Percentiles rank a stretch among this genome's conserved stretches.
phyloP scores from a whole-genome alignment of 1,140 invertebrate species.

The Bombus waltoni region DNA sequence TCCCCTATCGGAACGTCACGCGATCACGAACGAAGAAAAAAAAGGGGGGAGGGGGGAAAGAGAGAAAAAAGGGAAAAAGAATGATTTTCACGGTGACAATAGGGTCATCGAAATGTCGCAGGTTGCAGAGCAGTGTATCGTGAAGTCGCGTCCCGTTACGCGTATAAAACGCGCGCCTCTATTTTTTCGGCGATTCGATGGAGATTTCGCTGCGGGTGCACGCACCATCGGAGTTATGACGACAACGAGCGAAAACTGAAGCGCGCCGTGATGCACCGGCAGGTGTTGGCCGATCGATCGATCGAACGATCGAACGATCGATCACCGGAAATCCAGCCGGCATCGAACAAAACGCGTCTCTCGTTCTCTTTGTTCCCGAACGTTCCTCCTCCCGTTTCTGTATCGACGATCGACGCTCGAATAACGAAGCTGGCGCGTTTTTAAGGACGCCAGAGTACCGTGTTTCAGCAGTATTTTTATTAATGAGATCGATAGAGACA shows the following conservation, averaged over 20 bases:
- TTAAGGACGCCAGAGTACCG: neutral
- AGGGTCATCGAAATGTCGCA: conserved; percentile 9
- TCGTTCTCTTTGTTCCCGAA: neutral
- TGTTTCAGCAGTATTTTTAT: neutral
- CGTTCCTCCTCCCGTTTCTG: neutral
- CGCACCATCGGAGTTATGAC: conserved; percentile 38
- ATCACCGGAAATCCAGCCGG: conserved; percentile 17
- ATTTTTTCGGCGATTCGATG: conserved; percentile 27
- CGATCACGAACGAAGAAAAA: neutral
- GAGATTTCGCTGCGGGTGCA: conserved; percentile 1
- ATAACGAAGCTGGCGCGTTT: neutral
- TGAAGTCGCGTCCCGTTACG: conserved; percentile 14
- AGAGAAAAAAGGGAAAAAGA: neutral
- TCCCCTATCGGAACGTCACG: no score
- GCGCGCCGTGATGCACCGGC: conserved; percentile 5
- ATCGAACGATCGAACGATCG: conserved; percentile 5
- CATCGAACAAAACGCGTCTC: neutral
- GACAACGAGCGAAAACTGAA: conserved; percentile 24
- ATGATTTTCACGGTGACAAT: conserved; percentile 4
- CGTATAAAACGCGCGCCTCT: conserved; percentile 6
- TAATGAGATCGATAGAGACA: neutral
- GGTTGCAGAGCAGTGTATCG: neutral
- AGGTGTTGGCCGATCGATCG: conserved; percentile 34
- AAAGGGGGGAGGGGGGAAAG: no score
- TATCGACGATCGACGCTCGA: neutral